These are phyloP conservation scores for Trilocha varians DNA, from an alignment of 2,888 invertebrate genomes.

Conservation along the genomic window DNA sequence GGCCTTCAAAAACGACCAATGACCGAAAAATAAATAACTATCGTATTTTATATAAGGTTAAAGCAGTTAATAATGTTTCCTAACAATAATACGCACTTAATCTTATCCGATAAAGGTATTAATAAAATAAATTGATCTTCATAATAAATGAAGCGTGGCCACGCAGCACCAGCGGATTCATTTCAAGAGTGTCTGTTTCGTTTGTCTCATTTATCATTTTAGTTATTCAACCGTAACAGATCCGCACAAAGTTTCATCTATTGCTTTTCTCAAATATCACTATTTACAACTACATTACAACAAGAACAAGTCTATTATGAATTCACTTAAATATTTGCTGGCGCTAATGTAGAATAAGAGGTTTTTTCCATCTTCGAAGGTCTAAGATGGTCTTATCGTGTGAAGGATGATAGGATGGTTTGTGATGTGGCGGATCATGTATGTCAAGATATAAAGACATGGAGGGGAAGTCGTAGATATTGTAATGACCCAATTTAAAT, in stretches of 20 bases:
- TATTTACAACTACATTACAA: slow-evolving; percentile 9
- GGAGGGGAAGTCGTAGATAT: too few species aligned
- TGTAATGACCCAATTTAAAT: too few species aligned
- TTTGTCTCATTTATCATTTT: slow-evolving; percentile 11
- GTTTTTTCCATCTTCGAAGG: too few species aligned
- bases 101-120: neutral
- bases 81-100: neutral
- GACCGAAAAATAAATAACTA: too few species aligned
- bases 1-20: too few species aligned
- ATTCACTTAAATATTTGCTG: too few species aligned
- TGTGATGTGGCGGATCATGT: too few species aligned
- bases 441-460: too few species aligned
- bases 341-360: too few species aligned
- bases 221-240: slow-evolving; percentile 3
- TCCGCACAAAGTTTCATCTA: slow-evolving; percentile 3
- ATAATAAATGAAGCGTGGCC: slow-evolving; percentile 1
- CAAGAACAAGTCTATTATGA: too few species aligned
- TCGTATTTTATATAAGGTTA: neutral
- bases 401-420: too few species aligned
- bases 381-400: too few species aligned
- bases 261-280: slow-evolving; percentile 8
- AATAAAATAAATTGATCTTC: neutral
- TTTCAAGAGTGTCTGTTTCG: slow-evolving; percentile 4
- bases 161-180: neutral
- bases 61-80: neutral